Evolutionary conservation across 2,113 vertebrate species (phyloP).

Genomic region (Sorex araneus): DNA sequence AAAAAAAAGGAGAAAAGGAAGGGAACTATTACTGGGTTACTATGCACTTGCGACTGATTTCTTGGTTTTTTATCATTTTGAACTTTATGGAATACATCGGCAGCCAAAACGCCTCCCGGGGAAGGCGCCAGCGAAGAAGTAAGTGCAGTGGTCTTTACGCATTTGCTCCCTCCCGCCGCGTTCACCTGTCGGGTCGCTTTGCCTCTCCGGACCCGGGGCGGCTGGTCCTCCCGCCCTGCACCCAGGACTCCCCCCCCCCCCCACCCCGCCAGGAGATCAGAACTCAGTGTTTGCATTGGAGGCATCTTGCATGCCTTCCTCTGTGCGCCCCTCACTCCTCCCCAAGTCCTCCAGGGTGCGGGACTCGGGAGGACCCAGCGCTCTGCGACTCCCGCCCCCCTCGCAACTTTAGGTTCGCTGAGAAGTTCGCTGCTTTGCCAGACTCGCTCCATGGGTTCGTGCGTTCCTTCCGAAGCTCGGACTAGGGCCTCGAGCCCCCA

Average conservation of each 20-base stretch:
- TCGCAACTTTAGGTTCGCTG: background rate
- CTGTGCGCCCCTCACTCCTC: background rate
- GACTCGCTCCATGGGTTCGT: background rate
- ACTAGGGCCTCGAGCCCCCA: background rate
- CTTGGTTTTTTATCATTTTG: slow-evolving; percentile 98
- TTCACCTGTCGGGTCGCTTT: slow-evolving; percentile 78
- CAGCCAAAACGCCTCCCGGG: slow-evolving; percentile 96
- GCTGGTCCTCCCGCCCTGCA: background rate
- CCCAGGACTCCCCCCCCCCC: background rate
- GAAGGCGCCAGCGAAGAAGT: slow-evolving; percentile 97
- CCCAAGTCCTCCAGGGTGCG: background rate
- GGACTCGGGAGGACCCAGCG: background rate
- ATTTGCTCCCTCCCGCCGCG: slow-evolving; percentile 58
- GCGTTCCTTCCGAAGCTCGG: background rate
- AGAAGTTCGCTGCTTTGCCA: background rate
- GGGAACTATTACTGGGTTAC: slow-evolving; percentile 96
- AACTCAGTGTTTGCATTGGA: background rate
- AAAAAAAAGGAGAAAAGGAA: slow-evolving; percentile 87
- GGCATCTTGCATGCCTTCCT: background rate
- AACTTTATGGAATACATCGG: slow-evolving; percentile 99
- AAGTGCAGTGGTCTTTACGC: slow-evolving; percentile 88
- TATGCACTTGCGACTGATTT: slow-evolving; percentile 99
- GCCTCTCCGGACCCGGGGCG: background rate
- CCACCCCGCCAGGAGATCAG: background rate
- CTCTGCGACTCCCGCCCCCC: background rate